Conservation (phyloP, 2,888 invertebrate species). For the Phania funesta region DNA sequence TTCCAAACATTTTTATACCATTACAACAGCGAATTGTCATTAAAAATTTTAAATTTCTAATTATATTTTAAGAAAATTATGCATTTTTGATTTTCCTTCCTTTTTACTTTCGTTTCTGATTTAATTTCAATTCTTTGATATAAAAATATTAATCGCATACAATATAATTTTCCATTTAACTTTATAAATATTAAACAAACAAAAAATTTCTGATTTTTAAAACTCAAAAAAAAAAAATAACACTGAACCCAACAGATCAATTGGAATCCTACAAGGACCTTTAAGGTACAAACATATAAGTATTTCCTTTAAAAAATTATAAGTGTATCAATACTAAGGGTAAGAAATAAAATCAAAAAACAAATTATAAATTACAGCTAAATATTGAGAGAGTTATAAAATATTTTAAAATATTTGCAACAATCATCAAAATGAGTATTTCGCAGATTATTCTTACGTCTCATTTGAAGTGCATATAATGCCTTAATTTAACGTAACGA, state of each 20-base stretch:
- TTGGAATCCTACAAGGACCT: slow-evolving; percentile 81
- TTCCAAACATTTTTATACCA: no score
- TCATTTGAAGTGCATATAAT: no score
- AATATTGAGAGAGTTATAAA: not conserved
- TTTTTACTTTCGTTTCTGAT: not conserved
- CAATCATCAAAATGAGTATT: no score
- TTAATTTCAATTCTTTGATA: not conserved
- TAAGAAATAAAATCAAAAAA: slow-evolving; percentile 11
- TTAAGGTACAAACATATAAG: slow-evolving; percentile 78
- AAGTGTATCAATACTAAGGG: not conserved
- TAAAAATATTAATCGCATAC: slow-evolving; percentile 23
- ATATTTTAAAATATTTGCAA: no score
- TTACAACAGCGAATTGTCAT: no score
- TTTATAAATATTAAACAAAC: slow-evolving; percentile 10
- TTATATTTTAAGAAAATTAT: slow-evolving; percentile 26
- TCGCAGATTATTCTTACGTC: no score
- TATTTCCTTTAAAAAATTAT: not conserved
- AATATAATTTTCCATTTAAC: slow-evolving; percentile 46
- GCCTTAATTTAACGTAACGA: no score
- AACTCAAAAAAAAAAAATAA: slow-evolving; percentile 24
- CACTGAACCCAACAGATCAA: slow-evolving; percentile 77
- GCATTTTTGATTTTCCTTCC: slow-evolving; percentile 33
- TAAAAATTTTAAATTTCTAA: not conserved
- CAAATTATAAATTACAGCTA: not conserved
- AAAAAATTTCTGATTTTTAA: slow-evolving; percentile 57